Percentiles rank a stretch among this genome's conserved stretches.
These are phyloP conservation scores for Cheilosia soror DNA, from an alignment of 2,888 invertebrate species.

Conservation along the genomic window DNA sequence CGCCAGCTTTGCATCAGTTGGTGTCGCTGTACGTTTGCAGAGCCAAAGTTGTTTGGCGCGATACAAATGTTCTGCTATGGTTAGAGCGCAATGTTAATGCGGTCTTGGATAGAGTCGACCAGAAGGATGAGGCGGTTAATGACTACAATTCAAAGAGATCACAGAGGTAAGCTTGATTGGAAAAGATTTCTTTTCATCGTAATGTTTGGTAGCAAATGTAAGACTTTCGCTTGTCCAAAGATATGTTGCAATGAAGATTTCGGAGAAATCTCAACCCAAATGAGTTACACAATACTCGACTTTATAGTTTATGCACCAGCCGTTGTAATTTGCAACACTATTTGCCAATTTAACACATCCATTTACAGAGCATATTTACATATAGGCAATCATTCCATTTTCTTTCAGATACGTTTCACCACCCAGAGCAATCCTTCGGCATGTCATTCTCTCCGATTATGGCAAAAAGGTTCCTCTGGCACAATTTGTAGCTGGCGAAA, in stretches of 20 bases:
- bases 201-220: no score
- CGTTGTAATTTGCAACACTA: no score
- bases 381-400: neutral
- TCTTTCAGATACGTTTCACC: conserved; percentile 78
- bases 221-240: no score
- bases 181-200: no score
- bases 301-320: no score
- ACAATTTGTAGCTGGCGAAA: conserved; percentile 82
- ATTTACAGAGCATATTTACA: neutral
- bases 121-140: conserved; percentile 86
- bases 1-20: conserved; percentile 88
- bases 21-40: conserved; percentile 90
- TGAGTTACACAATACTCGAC: no score
- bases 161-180: conserved; percentile 81
- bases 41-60: conserved; percentile 91
- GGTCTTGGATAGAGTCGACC: conserved; percentile 87
- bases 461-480: conserved; percentile 84
- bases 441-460: conserved; percentile 84
- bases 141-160: conserved; percentile 87
- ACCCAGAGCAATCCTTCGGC: conserved; percentile 82
- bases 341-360: no score
- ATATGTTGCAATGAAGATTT: no score
- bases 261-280: no score
- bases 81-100: conserved; percentile 89
- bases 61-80: conserved; percentile 89